A percentile compares a stretch with the other conserved stretches of the same genome.
phyloP scores from a whole-genome alignment of 2,888 invertebrate species.

The Caenorhabditis afra region DNA sequence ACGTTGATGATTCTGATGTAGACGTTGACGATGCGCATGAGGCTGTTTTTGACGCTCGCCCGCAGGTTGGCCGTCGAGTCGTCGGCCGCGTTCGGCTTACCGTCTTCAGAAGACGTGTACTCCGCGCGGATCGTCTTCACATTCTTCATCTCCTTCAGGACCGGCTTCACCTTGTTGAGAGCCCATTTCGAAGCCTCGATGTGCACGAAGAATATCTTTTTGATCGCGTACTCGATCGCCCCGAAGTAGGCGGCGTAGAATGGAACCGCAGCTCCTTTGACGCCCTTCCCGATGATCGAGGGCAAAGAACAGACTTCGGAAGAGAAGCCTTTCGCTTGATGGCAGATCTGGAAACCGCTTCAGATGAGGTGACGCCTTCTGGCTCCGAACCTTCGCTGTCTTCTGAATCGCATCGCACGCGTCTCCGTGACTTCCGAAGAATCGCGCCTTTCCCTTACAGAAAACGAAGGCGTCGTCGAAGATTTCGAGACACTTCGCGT shows the following conservation, averaged over 20 bases:
- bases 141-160: conserved; percentile 49
- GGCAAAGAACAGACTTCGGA: conserved; percentile 51
- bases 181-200: conserved; percentile 58
- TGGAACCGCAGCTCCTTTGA: conserved; percentile 56
- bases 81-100: conserved; percentile 48
- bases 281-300: conserved; percentile 38
- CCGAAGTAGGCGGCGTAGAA: conserved; percentile 55
- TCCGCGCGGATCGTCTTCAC: conserved; percentile 31
- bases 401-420: conserved; percentile 54
- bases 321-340: conserved; percentile 52
- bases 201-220: conserved; percentile 51
- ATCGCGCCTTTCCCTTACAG: conserved; percentile 53
- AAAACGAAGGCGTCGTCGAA: conserved; percentile 58
- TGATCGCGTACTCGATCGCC: conserved; percentile 55
- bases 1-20: conserved; percentile 50
- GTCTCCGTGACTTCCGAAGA: conserved; percentile 51
- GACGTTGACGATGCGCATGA: conserved; percentile 46
- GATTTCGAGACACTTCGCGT: conserved; percentile 57
- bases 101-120: conserved; percentile 22
- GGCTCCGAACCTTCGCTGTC: conserved; percentile 24
- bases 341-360: conserved; percentile 46
- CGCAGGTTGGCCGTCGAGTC: conserved; percentile 55
- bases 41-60: conserved; percentile 54
- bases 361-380: background rate
- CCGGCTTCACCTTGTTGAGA: conserved; percentile 46